Evolutionary conservation across 1,140 invertebrate genomes (phyloP), one percentile per base, ranked within the genome.

Genomic region (Anastrepha ludens): DNA sequence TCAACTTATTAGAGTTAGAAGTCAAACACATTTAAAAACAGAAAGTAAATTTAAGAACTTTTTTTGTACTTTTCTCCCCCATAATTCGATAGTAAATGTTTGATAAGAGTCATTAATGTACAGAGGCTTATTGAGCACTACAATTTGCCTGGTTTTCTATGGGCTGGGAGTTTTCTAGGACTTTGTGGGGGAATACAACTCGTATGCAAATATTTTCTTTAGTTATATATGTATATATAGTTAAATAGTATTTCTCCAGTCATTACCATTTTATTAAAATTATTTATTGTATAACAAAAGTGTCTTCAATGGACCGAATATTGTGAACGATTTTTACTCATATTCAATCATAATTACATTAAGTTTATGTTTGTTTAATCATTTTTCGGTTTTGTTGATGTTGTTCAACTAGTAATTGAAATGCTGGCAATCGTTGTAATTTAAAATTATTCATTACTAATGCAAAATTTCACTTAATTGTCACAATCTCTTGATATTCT

Each of bases 181-280:
- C 13, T 74, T 74, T n/a, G 41, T 74, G 13, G 41, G 67, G 39
- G 17, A 74, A 74, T 55, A 74, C 67, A 47, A 74, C 15, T 44
- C 11, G 13, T 47, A 41, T 74, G 50, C 50, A 11, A 62, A 62
- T 55, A 11, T 11, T 62, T n/a, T 62, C 8, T 15, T 11, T 62
- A 62, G 0, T 88, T 88, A 86, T 59, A 50, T 88, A 67, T 50
- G 20, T 67, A 64, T 78, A 86, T 78, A 59, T 60, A 90, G 17
- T 78, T 81, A 55, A 55, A 55, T 81, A 50, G 74, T 81, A 92
- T 81, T 81, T 81, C 91, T 92, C 91, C 91, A 92, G 91, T 92
- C 91, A 92, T 92, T 92, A 92, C 90, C 89, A 90, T 90, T 78
- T 50, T 20, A 39, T 47, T 29, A 29, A 86, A 41, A 62, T 59